A percentile compares a stretch with the other conserved stretches of the same genome.
Conservation (phyloP, 2,888 invertebrate species). For the Silvanus unidentatus region DNA sequence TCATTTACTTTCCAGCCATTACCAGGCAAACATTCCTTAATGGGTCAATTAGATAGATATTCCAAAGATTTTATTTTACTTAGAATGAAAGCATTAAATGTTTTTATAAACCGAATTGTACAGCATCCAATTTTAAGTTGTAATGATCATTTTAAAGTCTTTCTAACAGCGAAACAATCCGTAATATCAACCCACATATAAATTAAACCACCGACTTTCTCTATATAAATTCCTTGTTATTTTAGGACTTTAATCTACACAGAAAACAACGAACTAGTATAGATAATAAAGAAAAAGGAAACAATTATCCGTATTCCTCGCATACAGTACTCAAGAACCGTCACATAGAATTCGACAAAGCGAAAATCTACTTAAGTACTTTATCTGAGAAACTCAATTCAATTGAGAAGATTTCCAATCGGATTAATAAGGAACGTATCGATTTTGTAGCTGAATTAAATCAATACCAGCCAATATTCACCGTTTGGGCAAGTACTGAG, state of each 20-base stretch:
- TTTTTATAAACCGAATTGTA: slow-evolving; percentile 60
- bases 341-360: slow-evolving; percentile 57
- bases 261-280: slow-evolving; percentile 51
- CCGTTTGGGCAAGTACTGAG: slow-evolving; percentile 56
- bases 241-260: slow-evolving; percentile 57
- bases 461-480: slow-evolving; percentile 57
- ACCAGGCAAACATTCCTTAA: slow-evolving; percentile 63
- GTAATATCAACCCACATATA: slow-evolving; percentile 38
- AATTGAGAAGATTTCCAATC: slow-evolving; percentile 58
- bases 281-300: slow-evolving; percentile 13
- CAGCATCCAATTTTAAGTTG: slow-evolving; percentile 65
- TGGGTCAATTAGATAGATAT: slow-evolving; percentile 63
- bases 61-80: slow-evolving; percentile 63
- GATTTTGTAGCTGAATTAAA: slow-evolving; percentile 53
- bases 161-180: slow-evolving; percentile 60
- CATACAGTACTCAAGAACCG: slow-evolving; percentile 52
- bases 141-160: slow-evolving; percentile 57
- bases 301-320: slow-evolving; percentile 27
- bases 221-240: slow-evolving; percentile 5
- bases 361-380: slow-evolving; percentile 55
- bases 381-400: slow-evolving; percentile 57
- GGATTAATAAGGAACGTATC: slow-evolving; percentile 59
- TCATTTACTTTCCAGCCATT: slow-evolving; percentile 53
- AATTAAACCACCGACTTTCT: background rate
- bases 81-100: slow-evolving; percentile 60